phyloP scores from a whole-genome alignment of 2,113 vertebrate genomes.

The Chascanopsetta lugubris region DNA sequence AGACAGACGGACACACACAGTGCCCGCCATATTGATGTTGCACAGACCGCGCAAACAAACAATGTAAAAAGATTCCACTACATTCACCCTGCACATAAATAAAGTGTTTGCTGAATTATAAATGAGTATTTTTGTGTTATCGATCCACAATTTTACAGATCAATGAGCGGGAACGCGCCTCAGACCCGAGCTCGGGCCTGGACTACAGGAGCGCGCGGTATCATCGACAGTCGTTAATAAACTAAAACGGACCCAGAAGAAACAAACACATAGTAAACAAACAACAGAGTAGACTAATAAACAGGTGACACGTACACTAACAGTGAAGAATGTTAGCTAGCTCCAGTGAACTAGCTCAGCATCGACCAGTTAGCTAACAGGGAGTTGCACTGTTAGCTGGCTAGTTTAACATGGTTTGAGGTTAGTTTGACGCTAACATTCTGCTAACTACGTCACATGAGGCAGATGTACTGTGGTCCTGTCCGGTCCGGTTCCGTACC shows the following conservation, averaged over 20 bases:
- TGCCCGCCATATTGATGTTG: no score
- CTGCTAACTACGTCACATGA: neutral
- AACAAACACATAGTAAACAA: neutral
- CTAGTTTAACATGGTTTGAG: neutral
- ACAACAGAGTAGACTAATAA: neutral
- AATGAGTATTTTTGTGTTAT: no score
- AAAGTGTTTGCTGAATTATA: no score
- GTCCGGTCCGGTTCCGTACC: neutral
- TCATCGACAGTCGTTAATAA: neutral
- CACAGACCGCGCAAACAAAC: no score
- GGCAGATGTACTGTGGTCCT: neutral
- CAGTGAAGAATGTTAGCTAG: no score
- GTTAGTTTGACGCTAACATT: neutral
- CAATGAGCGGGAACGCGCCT: neutral
- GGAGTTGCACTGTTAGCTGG: no score
- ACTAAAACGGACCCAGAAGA: neutral
- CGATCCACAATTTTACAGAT: neutral
- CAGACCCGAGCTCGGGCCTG: neutral
- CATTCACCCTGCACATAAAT: no score
- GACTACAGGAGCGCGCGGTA: slow-evolving; percentile 45
- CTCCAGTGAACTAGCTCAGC: no score
- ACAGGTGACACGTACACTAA: no score
- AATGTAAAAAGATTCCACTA: no score
- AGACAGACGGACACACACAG: no score
- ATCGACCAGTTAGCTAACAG: no score